Base-by-base conservation (phyloP, 1,140 invertebrate genomes). In the Ceratitis capitata region DNA sequence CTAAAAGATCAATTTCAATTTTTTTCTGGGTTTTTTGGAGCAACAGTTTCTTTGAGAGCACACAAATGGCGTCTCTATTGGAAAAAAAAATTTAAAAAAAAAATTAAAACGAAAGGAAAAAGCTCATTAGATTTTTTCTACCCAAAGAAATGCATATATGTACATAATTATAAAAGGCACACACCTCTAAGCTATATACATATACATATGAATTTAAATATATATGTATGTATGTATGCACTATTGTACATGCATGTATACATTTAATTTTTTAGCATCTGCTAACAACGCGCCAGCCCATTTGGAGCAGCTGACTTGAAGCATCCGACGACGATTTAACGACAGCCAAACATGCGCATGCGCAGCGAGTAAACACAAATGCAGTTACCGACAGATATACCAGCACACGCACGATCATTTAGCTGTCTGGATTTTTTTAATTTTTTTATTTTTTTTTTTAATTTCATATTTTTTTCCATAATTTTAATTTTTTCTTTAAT, bases 331-430 rank as follows among this genome's bases (percentile, higher is more conserved):
- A 12, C 32, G 7, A 78, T 5, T 19, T n/a, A 78, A 78, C 69
- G 69, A 78, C 69, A 78, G 69, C 39, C 23, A 78, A 78, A 78
- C 69, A 78, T 78, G 39, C 69, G 69, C 69, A 78, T 78, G 69
- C 69, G 69, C 69, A 78, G 45, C 69, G 23, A 35, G 23, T 23
- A 64, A 26, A 78, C 23, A 78, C 35, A 78, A 78, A 45, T 12
- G 64, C 35, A 78, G 39, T 39, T 45, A 78, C 39, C 7, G 69
- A 42, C n/a, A 23, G 69, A 10, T 3, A 10, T 12, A 61, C 47
- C 12, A 49, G 19, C 51, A 56, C 51, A 23, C n/a, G 23, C 51
- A 56, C 51, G 23, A 4, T n/a, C 51, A 47, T 47, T 19, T 51
- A 19, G 5, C n/a, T 1, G 29, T 64, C 35, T 35, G 29, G 12